Evolutionary conservation across 2,888 invertebrate genomes (phyloP).

Genomic region (Brachycybe producta): DNA sequence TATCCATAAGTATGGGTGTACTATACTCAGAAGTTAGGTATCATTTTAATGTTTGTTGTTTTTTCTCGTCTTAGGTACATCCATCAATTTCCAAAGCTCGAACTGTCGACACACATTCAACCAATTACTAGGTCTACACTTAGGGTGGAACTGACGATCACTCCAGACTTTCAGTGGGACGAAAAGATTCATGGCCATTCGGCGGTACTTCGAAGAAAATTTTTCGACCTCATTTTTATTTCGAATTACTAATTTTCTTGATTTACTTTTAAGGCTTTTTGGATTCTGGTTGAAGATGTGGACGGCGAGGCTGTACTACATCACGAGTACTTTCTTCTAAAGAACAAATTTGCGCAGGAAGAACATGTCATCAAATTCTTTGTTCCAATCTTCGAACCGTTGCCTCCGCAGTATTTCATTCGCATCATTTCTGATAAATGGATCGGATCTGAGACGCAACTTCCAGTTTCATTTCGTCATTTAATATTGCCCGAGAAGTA

Average conservation of each 20-base stretch:
- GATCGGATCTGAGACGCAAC: slow-evolving; percentile 73
- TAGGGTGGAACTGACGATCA: slow-evolving; percentile 88
- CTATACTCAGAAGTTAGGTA: neutral
- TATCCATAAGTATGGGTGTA: slow-evolving; percentile 54
- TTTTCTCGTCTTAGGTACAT: slow-evolving; percentile 44
- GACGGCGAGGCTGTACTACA: slow-evolving; percentile 62
- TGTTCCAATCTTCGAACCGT: slow-evolving; percentile 94
- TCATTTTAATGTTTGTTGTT: too few species aligned
- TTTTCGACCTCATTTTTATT: neutral
- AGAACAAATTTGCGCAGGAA: slow-evolving; percentile 83
- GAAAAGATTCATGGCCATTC: slow-evolving; percentile 69
- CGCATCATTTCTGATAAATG: slow-evolving; percentile 43
- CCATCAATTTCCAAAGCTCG: slow-evolving; percentile 92
- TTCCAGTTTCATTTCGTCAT: slow-evolving; percentile 95
- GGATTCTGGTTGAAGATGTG: slow-evolving; percentile 49
- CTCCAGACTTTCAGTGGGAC: slow-evolving; percentile 99
- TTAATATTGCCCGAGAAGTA: slow-evolving; percentile 96
- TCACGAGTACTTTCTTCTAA: slow-evolving; percentile 88
- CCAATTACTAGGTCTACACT: slow-evolving; percentile 83
- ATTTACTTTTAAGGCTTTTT: slow-evolving; percentile 39
- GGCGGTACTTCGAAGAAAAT: slow-evolving; percentile 27
- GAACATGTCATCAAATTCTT: slow-evolving; percentile 96
- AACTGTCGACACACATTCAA: slow-evolving; percentile 91
- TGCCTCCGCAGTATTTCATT: slow-evolving; percentile 96
- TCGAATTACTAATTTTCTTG: neutral